A percentile compares a stretch with the other conserved stretches of the same genome.
These are phyloP conservation scores for Phoxinus dragarum DNA, from an alignment of 2,797 vertebrate genomes.

Conservation along the genomic window DNA sequence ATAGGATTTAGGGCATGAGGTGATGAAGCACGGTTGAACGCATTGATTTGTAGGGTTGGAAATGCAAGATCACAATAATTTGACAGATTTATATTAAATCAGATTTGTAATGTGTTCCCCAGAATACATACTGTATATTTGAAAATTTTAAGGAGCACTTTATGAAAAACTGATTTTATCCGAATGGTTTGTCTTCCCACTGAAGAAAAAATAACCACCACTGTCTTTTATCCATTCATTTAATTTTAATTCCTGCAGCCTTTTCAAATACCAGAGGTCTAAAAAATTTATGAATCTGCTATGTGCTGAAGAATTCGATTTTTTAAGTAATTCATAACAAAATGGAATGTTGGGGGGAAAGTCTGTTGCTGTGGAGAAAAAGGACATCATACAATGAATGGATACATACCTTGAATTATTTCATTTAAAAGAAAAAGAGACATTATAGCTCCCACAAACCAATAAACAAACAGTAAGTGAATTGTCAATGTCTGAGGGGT, in stretches of 20 bases:
- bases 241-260: conserved; percentile 28
- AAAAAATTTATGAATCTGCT: conserved; percentile 26
- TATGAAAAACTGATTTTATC: background rate
- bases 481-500: conserved; percentile 7
- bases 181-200: background rate
- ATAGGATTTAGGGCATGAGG: background rate
- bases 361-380: conserved; percentile 1
- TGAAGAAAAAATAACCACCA: background rate
- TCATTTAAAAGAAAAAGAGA: conserved; percentile 10
- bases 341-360: conserved; percentile 16
- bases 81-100: background rate
- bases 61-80: background rate
- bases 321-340: conserved; percentile 36
- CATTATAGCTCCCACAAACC: conserved; percentile 30
- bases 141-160: background rate
- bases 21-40: background rate
- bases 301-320: conserved; percentile 19
- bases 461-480: conserved; percentile 28
- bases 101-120: background rate
- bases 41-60: conserved; percentile 8
- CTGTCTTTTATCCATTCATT: conserved; percentile 24
- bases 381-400: background rate
- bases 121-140: background rate
- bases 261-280: conserved; percentile 29
- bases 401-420: conserved; percentile 8